Percentiles rank a stretch among this genome's conserved stretches.
These are phyloP conservation scores for Hanleya hanleyi DNA, from an alignment of 2,888 invertebrate genomes.

Conservation along the genomic window DNA sequence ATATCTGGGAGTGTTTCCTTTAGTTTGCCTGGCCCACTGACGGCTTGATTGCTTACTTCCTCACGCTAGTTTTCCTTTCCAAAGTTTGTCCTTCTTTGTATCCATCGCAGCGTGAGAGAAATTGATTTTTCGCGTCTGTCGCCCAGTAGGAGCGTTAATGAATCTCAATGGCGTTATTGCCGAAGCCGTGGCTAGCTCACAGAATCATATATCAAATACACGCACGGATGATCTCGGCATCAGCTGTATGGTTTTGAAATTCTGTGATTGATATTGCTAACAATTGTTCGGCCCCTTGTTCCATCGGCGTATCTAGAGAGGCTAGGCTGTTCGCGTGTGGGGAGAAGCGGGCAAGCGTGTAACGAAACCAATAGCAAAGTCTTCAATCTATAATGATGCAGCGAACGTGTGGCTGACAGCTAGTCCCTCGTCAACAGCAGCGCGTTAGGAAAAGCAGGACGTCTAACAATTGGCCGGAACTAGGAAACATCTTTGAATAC, in stretches of 20 bases:
- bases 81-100: constrained; percentile 8
- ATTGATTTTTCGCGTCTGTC: constrained; percentile 5
- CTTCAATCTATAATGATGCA: constrained; percentile 9
- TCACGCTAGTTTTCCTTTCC: constrained; percentile 5
- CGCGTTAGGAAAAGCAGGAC: background rate
- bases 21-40: background rate
- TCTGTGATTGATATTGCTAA: constrained; percentile 9
- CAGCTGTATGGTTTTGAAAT: constrained; percentile 11
- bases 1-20: background rate
- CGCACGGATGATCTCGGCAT: background rate
- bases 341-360: constrained; percentile 5
- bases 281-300: constrained; percentile 1
- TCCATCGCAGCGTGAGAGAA: background rate
- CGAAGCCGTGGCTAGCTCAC: background rate
- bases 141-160: background rate
- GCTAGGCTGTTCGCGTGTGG: background rate
- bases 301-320: background rate
- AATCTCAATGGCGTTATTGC: constrained; percentile 8
- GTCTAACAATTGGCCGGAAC: constrained; percentile 2
- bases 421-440: background rate
- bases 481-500: background rate
- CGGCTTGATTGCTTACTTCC: constrained; percentile 4
- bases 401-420: constrained; percentile 3
- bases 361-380: constrained; percentile 5
- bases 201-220: constrained; percentile 5